phyloP scores from a whole-genome alignment of 1,140 invertebrate species.

The Drosophila sp. region DNA sequence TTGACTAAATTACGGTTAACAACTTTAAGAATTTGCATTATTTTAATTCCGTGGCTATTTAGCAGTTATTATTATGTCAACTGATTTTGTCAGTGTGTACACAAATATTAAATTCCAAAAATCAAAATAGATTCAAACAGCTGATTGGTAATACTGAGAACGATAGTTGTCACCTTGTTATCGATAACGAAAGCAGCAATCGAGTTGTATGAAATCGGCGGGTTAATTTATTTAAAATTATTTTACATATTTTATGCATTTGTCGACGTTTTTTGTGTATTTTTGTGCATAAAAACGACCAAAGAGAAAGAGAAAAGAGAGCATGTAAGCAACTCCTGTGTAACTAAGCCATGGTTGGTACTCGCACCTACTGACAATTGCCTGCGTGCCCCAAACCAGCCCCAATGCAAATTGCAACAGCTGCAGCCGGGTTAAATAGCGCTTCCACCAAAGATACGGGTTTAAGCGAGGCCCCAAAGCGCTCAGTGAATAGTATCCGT shows the following conservation, averaged over 20 bases:
- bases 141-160: slow-evolving; percentile 27
- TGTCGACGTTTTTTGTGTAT: slow-evolving; percentile 24
- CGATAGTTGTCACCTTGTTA: slow-evolving; percentile 17
- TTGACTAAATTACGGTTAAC: slow-evolving; percentile 57
- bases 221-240: slow-evolving; percentile 8
- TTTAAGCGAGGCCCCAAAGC: slow-evolving; percentile 91
- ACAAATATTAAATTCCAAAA: slow-evolving; percentile 22
- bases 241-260: slow-evolving; percentile 10
- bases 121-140: slow-evolving; percentile 35
- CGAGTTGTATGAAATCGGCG: not conserved
- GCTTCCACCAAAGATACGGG: slow-evolving; percentile 97
- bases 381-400: slow-evolving; percentile 58
- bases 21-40: slow-evolving; percentile 69
- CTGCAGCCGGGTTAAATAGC: slow-evolving; percentile 95
- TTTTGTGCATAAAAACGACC: slow-evolving; percentile 67
- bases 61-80: slow-evolving; percentile 64
- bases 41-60: slow-evolving; percentile 33
- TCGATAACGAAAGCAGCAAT: slow-evolving; percentile 28
- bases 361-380: slow-evolving; percentile 49
- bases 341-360: slow-evolving; percentile 49
- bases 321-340: slow-evolving; percentile 59
- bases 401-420: slow-evolving; percentile 79
- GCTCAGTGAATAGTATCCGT: slow-evolving; percentile 94
- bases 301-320: slow-evolving; percentile 66
- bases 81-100: slow-evolving; percentile 49